These are phyloP conservation scores for Cyanoramphus novaezelandiae DNA, from an alignment of 2,113 vertebrate genomes.

Conservation along the genomic window DNA sequence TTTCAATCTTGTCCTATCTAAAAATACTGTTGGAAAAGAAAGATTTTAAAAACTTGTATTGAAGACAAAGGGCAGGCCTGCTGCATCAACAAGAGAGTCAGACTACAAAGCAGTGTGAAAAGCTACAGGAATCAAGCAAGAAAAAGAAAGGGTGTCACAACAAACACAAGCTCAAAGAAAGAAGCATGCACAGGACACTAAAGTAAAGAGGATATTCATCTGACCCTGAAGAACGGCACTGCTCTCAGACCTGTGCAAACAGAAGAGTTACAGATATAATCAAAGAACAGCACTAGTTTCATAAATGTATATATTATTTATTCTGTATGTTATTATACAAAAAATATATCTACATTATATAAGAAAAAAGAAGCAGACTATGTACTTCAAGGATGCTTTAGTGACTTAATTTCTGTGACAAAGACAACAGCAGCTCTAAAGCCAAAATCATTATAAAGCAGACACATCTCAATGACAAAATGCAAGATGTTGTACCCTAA, in stretches of 20 bases:
- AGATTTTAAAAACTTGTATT: not conserved
- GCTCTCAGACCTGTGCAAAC: not conserved
- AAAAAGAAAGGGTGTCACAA: not conserved
- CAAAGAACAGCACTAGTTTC: not conserved
- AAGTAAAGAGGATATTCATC: not conserved
- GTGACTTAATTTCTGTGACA: not conserved
- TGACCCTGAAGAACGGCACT: not conserved
- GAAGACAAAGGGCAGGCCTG: not conserved
- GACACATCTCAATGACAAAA: not conserved
- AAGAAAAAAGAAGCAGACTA: not conserved
- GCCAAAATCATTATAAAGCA: not conserved
- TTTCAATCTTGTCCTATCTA: not conserved
- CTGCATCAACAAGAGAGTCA: not conserved
- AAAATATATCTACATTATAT: not conserved
- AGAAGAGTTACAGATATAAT: not conserved
- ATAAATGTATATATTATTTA: not conserved
- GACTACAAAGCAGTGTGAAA: not conserved
- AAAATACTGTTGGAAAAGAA: not conserved
- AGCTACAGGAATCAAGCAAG: not conserved
- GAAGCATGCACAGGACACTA: not conserved
- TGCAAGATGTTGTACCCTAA: not conserved
- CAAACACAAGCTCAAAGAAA: not conserved
- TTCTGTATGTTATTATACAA: not conserved
- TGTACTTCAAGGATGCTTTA: not conserved
- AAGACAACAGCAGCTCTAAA: not conserved